Conservation (phyloP, 2,888 invertebrate species). For the Melinaea marsaeus region DNA sequence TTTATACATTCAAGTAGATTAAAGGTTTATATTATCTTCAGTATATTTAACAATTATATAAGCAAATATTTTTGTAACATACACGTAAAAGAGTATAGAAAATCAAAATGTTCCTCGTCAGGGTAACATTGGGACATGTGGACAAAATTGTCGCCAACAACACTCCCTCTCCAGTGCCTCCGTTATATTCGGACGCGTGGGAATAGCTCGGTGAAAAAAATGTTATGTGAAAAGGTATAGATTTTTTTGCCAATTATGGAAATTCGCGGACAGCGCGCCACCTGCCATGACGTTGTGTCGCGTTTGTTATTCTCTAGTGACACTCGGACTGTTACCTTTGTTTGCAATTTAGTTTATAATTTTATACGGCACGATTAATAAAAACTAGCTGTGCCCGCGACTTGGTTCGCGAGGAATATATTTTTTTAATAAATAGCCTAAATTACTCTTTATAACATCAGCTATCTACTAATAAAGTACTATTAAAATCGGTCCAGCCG, state of each 20-base stretch:
- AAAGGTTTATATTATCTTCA: too few relatives aligned
- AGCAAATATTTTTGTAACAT: conserved; percentile 5
- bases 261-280: conserved; percentile 58
- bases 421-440: too few relatives aligned
- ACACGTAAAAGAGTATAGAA: conserved; percentile 32
- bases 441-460: too few relatives aligned
- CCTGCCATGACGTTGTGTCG: conserved; percentile 45
- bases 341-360: conserved; percentile 35
- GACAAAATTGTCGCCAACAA: conserved; percentile 58
- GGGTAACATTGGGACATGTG: conserved; percentile 45
- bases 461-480: too few relatives aligned
- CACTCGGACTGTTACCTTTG: conserved; percentile 48
- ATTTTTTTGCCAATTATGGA: conserved; percentile 67
- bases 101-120: conserved; percentile 38
- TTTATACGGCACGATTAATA: conserved; percentile 20
- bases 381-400: too few relatives aligned
- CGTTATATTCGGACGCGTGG: conserved; percentile 70
- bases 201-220: conserved; percentile 67
- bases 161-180: conserved; percentile 51
- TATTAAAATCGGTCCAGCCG: too few relatives aligned
- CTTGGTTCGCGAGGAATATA: too few relatives aligned
- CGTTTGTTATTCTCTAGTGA: conserved; percentile 44
- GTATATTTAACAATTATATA: background rate
- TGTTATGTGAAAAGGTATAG: conserved; percentile 58
- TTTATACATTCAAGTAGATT: too few relatives aligned